phyloP scores from a whole-genome alignment of 2,797 vertebrate species.

The Esox masquinongy region DNA sequence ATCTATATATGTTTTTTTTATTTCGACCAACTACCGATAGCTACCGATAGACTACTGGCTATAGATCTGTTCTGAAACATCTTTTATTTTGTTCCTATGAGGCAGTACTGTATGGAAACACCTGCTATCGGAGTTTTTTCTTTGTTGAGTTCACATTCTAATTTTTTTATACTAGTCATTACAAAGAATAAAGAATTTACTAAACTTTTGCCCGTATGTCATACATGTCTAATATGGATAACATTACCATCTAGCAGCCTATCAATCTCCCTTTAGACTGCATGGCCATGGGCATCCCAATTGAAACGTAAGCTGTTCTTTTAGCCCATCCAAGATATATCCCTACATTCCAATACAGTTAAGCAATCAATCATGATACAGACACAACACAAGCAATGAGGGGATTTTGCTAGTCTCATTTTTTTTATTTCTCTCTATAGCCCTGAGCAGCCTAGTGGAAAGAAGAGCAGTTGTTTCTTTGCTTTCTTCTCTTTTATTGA shows the following conservation, averaged over 20 bases:
- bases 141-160: neutral
- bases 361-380: conserved; percentile 67
- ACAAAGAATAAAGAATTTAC: neutral
- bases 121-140: neutral
- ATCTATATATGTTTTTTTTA: neutral
- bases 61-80: neutral
- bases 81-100: neutral
- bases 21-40: neutral
- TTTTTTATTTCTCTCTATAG: conserved; percentile 28
- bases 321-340: conserved; percentile 59
- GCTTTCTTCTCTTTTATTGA: conserved; percentile 58
- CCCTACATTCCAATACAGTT: conserved; percentile 69
- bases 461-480: conserved; percentile 47
- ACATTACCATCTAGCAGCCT: conserved; percentile 51
- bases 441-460: conserved; percentile 30
- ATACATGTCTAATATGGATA: conserved; percentile 6
- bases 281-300: conserved; percentile 63
- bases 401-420: neutral
- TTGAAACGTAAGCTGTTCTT: conserved; percentile 63
- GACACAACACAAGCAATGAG: conserved; percentile 17
- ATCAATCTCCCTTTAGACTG: neutral
- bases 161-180: neutral
- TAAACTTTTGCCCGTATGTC: neutral
- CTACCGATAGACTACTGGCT: no score
- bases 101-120: neutral